These are phyloP conservation scores for Tipula confusa DNA, from an alignment of 2,888 invertebrate species.

Conservation along the genomic window DNA sequence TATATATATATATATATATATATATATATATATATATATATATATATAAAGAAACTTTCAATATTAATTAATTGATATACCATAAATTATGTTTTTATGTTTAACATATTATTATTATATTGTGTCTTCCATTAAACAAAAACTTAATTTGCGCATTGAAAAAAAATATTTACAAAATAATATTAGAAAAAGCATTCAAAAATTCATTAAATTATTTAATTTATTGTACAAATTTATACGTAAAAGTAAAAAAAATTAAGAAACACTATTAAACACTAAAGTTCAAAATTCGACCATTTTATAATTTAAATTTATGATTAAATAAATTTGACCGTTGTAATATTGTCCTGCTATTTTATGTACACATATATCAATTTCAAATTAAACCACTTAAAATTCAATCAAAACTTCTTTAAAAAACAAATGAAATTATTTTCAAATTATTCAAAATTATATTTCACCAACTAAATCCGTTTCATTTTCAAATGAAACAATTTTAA, in stretches of 20 bases:
- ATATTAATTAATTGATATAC: not conserved
- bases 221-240: constrained; percentile 12
- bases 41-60: not conserved
- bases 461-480: too few relatives aligned
- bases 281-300: not conserved
- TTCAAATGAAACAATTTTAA: too few relatives aligned
- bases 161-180: not conserved
- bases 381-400: too few relatives aligned
- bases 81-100: constrained; percentile 5
- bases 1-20: too few relatives aligned
- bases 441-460: too few relatives aligned
- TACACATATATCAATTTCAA: not conserved
- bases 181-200: not conserved
- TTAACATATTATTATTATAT: not conserved
- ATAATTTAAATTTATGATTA: not conserved
- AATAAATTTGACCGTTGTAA: not conserved
- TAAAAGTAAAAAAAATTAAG: not conserved
- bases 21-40: too few relatives aligned
- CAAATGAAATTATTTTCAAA: too few relatives aligned
- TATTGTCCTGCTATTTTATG: not conserved
- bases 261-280: not conserved
- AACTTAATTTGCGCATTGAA: not conserved
- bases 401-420: too few relatives aligned
- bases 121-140: not conserved
- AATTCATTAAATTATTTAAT: not conserved